These are phyloP conservation scores for Sebastes minor DNA, from an alignment of 2,797 vertebrate genomes.

Conservation along the genomic window DNA sequence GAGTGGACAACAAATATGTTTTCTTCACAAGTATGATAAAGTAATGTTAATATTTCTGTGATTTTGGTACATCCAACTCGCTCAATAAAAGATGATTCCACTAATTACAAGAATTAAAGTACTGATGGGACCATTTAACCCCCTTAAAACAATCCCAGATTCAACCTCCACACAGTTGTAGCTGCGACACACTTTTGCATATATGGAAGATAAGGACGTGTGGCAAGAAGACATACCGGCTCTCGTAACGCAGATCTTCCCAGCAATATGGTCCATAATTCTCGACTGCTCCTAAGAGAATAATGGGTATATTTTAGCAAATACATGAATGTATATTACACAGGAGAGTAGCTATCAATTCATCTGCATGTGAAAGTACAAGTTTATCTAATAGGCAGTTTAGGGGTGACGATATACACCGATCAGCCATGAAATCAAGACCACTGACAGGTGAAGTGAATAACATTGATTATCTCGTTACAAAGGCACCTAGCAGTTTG, in stretches of 20 bases:
- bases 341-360: not conserved
- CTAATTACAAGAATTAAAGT: not conserved
- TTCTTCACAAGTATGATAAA: not conserved
- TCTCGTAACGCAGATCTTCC: slow-evolving; percentile 95
- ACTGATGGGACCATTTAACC: not conserved
- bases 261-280: slow-evolving; percentile 95
- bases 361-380: not conserved
- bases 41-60: not conserved
- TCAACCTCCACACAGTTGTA: not conserved
- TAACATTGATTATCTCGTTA: too few relatives aligned
- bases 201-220: not conserved
- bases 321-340: not conserved
- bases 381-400: not conserved
- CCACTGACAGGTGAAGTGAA: too few relatives aligned
- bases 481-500: fast-evolving
- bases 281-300: slow-evolving; percentile 90
- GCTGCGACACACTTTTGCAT: not conserved
- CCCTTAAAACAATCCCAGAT: not conserved
- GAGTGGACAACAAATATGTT: not conserved
- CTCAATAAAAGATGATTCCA: not conserved
- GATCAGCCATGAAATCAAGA: too few relatives aligned
- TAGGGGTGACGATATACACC: not conserved
- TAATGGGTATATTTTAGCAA: not conserved
- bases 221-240: slow-evolving; percentile 83
- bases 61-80: not conserved